Conservation (phyloP, 2,888 invertebrate species). For the Drosophila birchii region DNA sequence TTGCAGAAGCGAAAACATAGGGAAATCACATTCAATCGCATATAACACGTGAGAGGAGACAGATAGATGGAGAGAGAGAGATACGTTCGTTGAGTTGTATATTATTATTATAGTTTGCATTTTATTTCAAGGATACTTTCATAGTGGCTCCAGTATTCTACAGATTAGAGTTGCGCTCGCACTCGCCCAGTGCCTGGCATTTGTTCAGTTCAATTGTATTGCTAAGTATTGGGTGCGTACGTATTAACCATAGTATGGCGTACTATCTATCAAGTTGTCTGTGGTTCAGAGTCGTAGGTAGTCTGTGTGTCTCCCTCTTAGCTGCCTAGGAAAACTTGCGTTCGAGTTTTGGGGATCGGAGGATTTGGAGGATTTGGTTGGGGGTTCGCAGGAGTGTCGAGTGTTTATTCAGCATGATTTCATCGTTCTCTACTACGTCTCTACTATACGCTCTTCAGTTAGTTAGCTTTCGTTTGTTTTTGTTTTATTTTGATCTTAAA, state of each 20-base stretch:
- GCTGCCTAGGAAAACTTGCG: conserved; percentile 44
- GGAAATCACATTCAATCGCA: conserved; percentile 46
- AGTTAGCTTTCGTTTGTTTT: conserved; percentile 21
- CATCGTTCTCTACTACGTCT: conserved; percentile 34
- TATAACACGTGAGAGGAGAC: conserved; percentile 28
- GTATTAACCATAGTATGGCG: conserved; percentile 32
- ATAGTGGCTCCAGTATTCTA: conserved; percentile 45
- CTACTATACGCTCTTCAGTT: conserved; percentile 33
- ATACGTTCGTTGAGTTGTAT: not conserved
- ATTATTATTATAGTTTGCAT: conserved; percentile 30
- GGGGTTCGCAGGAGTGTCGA: conserved; percentile 40
- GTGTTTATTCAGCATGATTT: conserved; percentile 48
- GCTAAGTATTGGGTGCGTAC: conserved; percentile 42
- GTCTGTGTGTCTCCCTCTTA: conserved; percentile 21
- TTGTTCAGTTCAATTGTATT: conserved; percentile 48
- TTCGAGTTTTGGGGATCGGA: conserved; percentile 6
- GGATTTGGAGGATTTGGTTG: conserved; percentile 1
- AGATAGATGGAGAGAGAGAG: not conserved
- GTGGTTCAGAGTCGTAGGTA: conserved; percentile 13
- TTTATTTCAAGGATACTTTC: conserved; percentile 52
- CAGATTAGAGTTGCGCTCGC: conserved; percentile 32
- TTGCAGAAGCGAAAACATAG: conserved; percentile 72
- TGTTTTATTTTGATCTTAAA: conserved; percentile 54
- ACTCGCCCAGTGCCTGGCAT: conserved; percentile 17
- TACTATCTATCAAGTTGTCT: conserved; percentile 26